Evolutionary conservation across 1,140 invertebrate species (phyloP).

Genomic region (Himalopsyche phryganea): DNA sequence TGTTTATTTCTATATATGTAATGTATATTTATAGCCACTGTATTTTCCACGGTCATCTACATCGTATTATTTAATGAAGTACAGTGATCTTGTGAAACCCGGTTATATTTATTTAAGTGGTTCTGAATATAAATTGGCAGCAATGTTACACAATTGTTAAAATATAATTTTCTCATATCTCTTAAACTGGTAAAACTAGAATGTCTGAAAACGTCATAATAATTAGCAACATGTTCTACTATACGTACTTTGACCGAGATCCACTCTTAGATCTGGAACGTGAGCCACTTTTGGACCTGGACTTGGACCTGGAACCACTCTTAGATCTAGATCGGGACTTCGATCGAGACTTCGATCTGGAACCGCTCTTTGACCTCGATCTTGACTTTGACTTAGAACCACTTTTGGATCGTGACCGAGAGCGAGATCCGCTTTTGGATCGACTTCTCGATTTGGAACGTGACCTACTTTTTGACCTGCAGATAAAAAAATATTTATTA

Average conservation of each 20-base stretch:
- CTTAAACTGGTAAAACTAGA: too few relatives aligned
- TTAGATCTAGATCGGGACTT: constrained; percentile 35
- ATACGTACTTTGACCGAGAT: constrained; percentile 46
- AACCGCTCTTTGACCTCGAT: constrained; percentile 37
- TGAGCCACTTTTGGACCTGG: constrained; percentile 43
- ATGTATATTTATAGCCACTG: too few relatives aligned
- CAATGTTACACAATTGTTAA: too few relatives aligned
- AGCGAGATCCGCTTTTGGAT: constrained; percentile 38
- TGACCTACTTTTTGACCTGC: constrained; percentile 35
- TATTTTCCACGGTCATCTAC: too few relatives aligned
- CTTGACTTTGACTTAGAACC: constrained; percentile 39
- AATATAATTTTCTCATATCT: too few relatives aligned
- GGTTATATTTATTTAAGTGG: too few relatives aligned
- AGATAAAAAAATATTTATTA: not conserved
- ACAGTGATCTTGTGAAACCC: too few relatives aligned
- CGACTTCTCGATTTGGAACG: constrained; percentile 36
- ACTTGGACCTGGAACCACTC: constrained; percentile 39
- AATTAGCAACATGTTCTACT: too few relatives aligned
- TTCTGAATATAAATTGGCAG: too few relatives aligned
- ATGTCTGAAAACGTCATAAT: too few relatives aligned
- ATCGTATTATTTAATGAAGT: too few relatives aligned
- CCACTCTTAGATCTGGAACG: constrained; percentile 38
- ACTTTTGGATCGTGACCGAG: constrained; percentile 37
- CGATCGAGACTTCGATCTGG: constrained; percentile 42
- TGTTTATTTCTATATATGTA: too few relatives aligned